These are phyloP conservation scores for Thymelicus sylvestris DNA, from an alignment of 2,888 invertebrate species.

Conservation along the genomic window DNA sequence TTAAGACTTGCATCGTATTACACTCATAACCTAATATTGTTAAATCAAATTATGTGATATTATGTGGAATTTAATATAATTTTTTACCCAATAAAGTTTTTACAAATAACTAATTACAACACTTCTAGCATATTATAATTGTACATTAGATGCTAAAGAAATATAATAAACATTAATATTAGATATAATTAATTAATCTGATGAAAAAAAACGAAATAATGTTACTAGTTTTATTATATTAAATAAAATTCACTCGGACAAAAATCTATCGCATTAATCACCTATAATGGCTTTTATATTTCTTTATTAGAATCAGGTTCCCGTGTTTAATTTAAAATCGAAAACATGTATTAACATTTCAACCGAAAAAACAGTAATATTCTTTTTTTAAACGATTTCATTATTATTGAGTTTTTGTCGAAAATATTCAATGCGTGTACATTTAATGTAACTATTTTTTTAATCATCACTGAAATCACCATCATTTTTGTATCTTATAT, in stretches of 20 bases:
- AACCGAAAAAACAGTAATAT: too few species aligned
- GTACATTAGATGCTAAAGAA: conserved; percentile 18
- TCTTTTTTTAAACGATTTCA: too few species aligned
- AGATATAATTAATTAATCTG: conserved; percentile 22
- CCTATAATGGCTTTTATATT: conserved; percentile 22
- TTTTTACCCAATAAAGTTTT: conserved; percentile 18
- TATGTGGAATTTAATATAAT: too few species aligned
- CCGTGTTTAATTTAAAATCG: conserved; percentile 9
- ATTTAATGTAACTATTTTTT: too few species aligned
- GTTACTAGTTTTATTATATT: conserved; percentile 17
- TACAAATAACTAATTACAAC: conserved; percentile 21
- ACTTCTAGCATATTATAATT: conserved; percentile 19
- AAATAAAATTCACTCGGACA: conserved; percentile 21
- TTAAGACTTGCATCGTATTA: too few species aligned
- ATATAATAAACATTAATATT: conserved; percentile 27
- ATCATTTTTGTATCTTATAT: too few species aligned
- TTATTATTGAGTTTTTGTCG: too few species aligned
- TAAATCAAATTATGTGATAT: too few species aligned
- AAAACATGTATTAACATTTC: too few species aligned
- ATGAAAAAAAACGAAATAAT: conserved; percentile 25
- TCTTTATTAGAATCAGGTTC: conserved; percentile 18
- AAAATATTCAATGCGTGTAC: too few species aligned
- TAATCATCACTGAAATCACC: too few species aligned
- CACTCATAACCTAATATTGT: too few species aligned
- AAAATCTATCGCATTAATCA: conserved; percentile 27